Evolutionary conservation across 2,888 invertebrate genomes (phyloP).

Genomic region (Dynastes tityus): DNA sequence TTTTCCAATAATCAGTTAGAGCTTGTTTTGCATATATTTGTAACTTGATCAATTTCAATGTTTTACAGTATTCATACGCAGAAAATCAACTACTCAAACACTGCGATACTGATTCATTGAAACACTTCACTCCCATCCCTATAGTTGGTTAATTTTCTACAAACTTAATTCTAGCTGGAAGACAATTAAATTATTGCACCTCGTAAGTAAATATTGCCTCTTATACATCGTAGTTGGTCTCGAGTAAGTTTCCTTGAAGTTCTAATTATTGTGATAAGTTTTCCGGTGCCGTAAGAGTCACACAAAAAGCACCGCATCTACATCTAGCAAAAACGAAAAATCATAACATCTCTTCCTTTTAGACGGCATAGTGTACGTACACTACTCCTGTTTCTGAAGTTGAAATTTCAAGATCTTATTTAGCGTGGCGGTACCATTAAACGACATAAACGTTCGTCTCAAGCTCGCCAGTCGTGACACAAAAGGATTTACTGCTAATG

Average conservation of each 20-base stretch:
- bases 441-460: no score
- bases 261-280: background rate
- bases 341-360: background rate
- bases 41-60: no score
- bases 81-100: no score
- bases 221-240: background rate
- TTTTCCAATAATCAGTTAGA: no score
- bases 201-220: no score
- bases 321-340: background rate
- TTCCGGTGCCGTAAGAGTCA: background rate
- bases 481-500: slow-evolving; percentile 16
- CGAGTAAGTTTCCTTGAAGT: background rate
- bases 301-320: background rate
- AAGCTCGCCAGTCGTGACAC: background rate
- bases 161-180: no score
- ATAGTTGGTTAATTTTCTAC: no score
- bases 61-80: no score
- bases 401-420: background rate
- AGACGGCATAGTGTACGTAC: background rate
- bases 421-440: background rate
- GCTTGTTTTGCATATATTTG: no score
- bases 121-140: no score
- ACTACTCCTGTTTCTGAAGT: background rate
- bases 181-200: no score
- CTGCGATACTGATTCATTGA: no score